A percentile compares a stretch with the other conserved stretches of the same genome.
phyloP scores from a whole-genome alignment of 2,797 vertebrate genomes.

The Remorina albescens region DNA sequence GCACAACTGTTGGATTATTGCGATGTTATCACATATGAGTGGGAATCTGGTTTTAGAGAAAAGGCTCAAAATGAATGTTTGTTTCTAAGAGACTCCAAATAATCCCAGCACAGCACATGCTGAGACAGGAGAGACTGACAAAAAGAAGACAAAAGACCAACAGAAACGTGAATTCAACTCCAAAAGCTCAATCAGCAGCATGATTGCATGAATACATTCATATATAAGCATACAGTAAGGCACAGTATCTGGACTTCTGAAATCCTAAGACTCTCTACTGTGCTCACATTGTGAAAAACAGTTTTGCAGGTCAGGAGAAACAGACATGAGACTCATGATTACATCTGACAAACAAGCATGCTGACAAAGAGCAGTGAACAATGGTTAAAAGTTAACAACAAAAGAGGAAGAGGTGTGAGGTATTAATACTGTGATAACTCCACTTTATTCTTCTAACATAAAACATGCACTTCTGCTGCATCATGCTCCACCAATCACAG shows the following conservation, averaged over 20 bases:
- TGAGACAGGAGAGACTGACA: background rate
- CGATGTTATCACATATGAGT: constrained; percentile 31
- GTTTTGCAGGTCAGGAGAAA: constrained; percentile 12
- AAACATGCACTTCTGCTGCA: background rate
- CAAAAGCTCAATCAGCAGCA: background rate
- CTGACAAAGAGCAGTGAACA: background rate
- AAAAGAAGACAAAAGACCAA: background rate
- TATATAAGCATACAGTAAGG: background rate
- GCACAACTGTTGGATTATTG: background rate
- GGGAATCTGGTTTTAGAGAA: constrained; percentile 16
- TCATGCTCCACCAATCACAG: background rate
- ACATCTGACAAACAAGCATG: background rate
- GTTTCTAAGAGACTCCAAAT: background rate
- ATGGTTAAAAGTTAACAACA: background rate
- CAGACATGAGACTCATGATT: background rate
- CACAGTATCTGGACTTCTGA: background rate
- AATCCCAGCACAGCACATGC: background rate
- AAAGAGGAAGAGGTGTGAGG: background rate
- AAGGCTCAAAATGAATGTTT: constrained; percentile 26
- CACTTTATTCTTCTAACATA: too few relatives aligned
- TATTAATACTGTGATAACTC: background rate
- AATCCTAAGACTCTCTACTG: background rate
- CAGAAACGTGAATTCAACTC: background rate
- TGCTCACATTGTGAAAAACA: too few relatives aligned
- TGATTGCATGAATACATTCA: background rate